Evolutionary conservation across 2,797 vertebrate genomes (phyloP), one percentile per base, ranked within the genome.

Genomic region (Todus mexicanus): DNA sequence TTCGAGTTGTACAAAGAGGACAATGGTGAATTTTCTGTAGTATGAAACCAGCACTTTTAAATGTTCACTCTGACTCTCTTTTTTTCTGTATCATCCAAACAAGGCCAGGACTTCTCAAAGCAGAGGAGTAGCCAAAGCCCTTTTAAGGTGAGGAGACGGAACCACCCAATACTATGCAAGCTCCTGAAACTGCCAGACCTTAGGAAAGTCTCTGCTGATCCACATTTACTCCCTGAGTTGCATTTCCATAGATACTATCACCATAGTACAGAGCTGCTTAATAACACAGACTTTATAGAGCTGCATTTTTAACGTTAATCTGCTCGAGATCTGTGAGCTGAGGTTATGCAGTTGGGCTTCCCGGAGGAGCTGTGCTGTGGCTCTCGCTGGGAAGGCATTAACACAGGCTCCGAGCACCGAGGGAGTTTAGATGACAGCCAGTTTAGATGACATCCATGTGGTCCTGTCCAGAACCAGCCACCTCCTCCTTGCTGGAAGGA

Each of bases 361-460:
- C 23, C 10, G 74, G 84, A 26, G 1, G 1, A 29, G 66, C 68
- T 35, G 33, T 50, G 76, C 75, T 9, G 9, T 22, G 61, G 0
- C 40, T 22, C 13, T 17, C 35, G 38, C 48, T 35, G 4, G 23
- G 40, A 48, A 40, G 63, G 53, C 50, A 9, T 16, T 8, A 4
- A n/a, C 0, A 3, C 7, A 7, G 2, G 4, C 9, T 31, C 12
- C 47, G 29, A 12, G 63, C 3, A 7, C 3, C 0, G 10, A 37
- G 59, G 6, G 33, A 53, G n/a, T n/a, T n/a, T n/a, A n/a, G n/a
- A n/a, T 3, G 5, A 10, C 9, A 75, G 35, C 56, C 1, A 4
- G 12, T 12, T 11, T 7, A 47, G 64, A 25, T 48, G 51, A 22
- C 38, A 10, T 29, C 57, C 42, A 6, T 27, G 8, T 7, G 37